Evolutionary conservation across 2,113 vertebrate species (phyloP).

Genomic region (Tretioscincus oriximinensis): DNA sequence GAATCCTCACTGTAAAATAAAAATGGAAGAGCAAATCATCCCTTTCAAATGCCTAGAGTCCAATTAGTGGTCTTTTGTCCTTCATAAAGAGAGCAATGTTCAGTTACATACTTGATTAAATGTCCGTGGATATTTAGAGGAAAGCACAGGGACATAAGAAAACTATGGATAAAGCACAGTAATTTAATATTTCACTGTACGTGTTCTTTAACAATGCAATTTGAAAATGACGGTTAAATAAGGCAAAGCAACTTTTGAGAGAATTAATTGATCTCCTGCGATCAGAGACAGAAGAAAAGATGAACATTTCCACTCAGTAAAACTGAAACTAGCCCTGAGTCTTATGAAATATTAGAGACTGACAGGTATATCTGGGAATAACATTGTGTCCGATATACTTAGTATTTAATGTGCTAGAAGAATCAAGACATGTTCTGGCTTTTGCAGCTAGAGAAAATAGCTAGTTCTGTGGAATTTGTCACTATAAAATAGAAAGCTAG

Average conservation of each 20-base stretch:
- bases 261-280: background rate
- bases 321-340: constrained; percentile 2
- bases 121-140: constrained; percentile 60
- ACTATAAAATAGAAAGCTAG: constrained; percentile 8
- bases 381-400: background rate
- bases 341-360: background rate
- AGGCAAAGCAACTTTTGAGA: constrained; percentile 27
- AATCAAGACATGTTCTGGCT: background rate
- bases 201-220: constrained; percentile 15
- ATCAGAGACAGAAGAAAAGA: constrained; percentile 31
- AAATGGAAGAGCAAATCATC: too few species aligned
- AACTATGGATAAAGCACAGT: constrained; percentile 43
- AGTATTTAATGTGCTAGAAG: background rate
- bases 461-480: background rate
- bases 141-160: constrained; percentile 55
- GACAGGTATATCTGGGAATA: background rate
- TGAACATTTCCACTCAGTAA: constrained; percentile 3
- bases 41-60: background rate
- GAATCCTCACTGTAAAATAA: too few species aligned
- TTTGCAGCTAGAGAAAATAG: background rate
- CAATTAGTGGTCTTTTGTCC: constrained; percentile 39
- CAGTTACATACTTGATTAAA: constrained; percentile 53
- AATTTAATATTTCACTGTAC: background rate
- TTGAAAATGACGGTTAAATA: constrained; percentile 42
- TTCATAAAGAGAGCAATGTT: constrained; percentile 33